Evolutionary conservation across 2,113 vertebrate genomes (phyloP).

Genomic region (Crotalus viridis): DNA sequence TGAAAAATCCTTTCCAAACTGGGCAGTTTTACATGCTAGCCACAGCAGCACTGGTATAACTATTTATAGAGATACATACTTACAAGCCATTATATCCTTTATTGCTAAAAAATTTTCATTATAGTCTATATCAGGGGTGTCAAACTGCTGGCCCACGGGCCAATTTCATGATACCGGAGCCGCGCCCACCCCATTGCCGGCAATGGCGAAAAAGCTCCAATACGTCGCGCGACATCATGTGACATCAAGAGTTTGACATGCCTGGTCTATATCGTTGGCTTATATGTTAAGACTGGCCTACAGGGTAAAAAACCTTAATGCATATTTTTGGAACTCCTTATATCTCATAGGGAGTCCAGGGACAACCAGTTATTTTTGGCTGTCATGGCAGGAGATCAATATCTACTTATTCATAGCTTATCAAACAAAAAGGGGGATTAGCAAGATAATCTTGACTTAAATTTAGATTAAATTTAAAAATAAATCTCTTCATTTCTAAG

Average conservation of each 20-base stretch:
- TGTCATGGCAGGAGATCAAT: too few relatives aligned
- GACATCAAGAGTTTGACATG: too few relatives aligned
- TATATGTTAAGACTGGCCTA: neutral
- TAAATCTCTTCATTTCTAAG: neutral
- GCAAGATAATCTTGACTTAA: neutral
- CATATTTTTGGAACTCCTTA: neutral
- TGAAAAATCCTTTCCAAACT: neutral
- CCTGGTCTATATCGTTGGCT: neutral
- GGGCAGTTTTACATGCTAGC: neutral
- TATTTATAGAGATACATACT: neutral
- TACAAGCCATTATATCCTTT: too few relatives aligned
- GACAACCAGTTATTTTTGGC: neutral
- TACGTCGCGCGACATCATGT: too few relatives aligned
- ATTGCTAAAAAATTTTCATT: neutral
- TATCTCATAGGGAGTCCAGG: neutral
- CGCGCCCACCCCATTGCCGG: too few relatives aligned
- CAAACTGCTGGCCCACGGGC: too few relatives aligned
- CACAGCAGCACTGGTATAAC: neutral
- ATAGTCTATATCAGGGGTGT: neutral
- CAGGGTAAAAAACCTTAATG: neutral
- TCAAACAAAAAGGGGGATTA: neutral
- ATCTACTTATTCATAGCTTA: neutral
- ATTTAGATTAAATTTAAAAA: neutral
- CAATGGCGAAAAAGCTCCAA: too few relatives aligned
- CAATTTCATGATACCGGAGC: too few relatives aligned